A percentile compares a stretch with the other conserved stretches of the same genome.
Conservation (phyloP, 2,113 vertebrate species). For the Oceanites oceanicus region DNA sequence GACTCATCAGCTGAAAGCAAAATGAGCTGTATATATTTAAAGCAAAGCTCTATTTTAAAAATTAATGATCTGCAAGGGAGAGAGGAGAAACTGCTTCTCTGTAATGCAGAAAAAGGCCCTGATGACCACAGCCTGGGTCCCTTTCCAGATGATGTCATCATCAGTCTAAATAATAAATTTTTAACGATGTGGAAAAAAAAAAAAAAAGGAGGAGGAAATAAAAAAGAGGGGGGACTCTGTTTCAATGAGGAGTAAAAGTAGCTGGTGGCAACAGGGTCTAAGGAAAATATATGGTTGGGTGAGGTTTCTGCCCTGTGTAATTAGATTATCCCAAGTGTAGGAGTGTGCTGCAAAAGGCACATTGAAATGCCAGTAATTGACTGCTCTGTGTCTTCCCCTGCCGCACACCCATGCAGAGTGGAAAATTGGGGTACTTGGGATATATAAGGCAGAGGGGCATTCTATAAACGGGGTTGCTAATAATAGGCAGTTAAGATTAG, state of each 20-base stretch:
- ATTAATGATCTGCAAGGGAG: constrained; percentile 77
- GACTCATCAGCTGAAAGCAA: constrained; percentile 69
- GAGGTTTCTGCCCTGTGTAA: constrained; percentile 53
- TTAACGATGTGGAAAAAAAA: constrained; percentile 55
- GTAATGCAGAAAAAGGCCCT: constrained; percentile 73
- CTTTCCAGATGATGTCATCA: constrained; percentile 76
- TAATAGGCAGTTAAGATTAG: neutral
- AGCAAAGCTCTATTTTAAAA: constrained; percentile 74
- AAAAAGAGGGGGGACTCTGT: constrained; percentile 31
- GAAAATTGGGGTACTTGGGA: neutral
- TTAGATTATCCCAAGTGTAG: constrained; percentile 67
- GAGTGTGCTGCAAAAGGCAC: constrained; percentile 55
- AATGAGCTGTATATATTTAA: constrained; percentile 72
- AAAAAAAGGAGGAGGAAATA: neutral
- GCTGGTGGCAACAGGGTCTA: constrained; percentile 53
- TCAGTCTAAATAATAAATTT: constrained; percentile 74
- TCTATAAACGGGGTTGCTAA: neutral
- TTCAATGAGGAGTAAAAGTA: constrained; percentile 59
- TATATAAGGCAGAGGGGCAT: neutral
- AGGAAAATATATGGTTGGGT: constrained; percentile 51
- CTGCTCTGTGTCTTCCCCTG: constrained; percentile 3
- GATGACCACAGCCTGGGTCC: constrained; percentile 69
- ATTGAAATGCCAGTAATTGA: constrained; percentile 37
- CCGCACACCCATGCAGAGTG: neutral
- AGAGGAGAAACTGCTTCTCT: constrained; percentile 68